A percentile compares a stretch with the other conserved stretches of the same genome.
Conservation (phyloP, 2,113 vertebrate species). For the Phylloscopus whistleri region DNA sequence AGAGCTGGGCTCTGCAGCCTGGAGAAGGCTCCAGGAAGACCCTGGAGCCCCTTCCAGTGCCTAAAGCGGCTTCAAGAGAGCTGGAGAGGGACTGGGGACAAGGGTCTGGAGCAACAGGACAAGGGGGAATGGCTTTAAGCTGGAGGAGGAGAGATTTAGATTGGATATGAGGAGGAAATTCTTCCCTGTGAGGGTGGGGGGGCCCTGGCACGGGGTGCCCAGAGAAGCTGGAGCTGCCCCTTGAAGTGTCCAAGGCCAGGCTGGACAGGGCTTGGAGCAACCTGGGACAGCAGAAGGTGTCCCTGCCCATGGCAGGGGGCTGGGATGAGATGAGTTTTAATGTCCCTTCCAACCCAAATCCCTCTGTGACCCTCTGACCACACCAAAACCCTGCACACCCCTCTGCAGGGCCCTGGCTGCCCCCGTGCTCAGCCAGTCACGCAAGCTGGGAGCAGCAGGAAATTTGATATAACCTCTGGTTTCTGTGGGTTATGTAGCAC, state of each 20-base stretch:
- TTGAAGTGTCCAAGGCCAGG: not conserved
- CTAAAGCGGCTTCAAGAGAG: not conserved
- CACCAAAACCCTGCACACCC: not conserved
- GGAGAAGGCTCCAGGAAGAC: not conserved
- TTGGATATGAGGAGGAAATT: not conserved
- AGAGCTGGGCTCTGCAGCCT: not conserved
- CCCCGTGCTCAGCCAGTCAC: not conserved
- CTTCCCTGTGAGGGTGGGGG: too few relatives aligned
- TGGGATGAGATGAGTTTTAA: not conserved
- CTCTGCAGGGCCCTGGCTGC: not conserved
- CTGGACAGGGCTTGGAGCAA: fast-evolving
- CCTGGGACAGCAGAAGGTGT: fast-evolving
- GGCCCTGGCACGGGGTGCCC: not conserved
- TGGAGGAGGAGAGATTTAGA: not conserved
- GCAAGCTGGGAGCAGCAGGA: conserved; percentile 5
- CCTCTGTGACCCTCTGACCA: not conserved
- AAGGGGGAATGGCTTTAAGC: not conserved
- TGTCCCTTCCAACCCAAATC: not conserved
- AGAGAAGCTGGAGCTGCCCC: not conserved
- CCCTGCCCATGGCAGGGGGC: not conserved
- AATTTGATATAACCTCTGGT: not conserved
- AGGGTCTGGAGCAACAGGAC: not conserved
- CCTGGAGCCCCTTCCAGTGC: not conserved
- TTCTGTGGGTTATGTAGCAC: not conserved
- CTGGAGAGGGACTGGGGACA: not conserved